Conservation (phyloP, 2,888 invertebrate species). For the Erebia epiphron region DNA sequence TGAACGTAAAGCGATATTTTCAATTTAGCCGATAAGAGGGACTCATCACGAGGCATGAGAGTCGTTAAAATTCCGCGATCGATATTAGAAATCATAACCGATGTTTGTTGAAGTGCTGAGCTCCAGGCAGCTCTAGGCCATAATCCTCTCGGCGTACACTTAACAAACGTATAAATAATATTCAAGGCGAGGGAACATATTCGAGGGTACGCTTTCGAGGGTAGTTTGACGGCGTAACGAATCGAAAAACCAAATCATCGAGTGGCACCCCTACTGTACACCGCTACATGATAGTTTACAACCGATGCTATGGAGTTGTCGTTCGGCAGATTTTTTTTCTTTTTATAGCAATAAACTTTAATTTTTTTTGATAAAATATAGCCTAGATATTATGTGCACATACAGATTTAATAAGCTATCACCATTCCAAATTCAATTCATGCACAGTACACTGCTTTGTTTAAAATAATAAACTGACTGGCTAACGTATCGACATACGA, state of each 20-base stretch:
- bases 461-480: too few species aligned
- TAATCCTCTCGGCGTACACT: slow-evolving; percentile 78
- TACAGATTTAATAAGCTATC: too few species aligned
- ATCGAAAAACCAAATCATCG: slow-evolving; percentile 84
- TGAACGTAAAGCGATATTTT: slow-evolving; percentile 39
- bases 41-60: slow-evolving; percentile 41
- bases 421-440: too few species aligned
- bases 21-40: slow-evolving; percentile 39
- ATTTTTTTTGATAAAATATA: too few species aligned
- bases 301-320: slow-evolving; percentile 55
- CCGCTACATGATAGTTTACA: slow-evolving; percentile 80
- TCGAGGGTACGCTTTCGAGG: slow-evolving; percentile 77
- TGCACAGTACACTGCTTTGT: too few species aligned
- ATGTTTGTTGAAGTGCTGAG: slow-evolving; percentile 81
- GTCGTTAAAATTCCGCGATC: slow-evolving; percentile 57
- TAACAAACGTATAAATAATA: slow-evolving; percentile 84
- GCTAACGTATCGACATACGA: too few species aligned
- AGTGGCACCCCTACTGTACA: slow-evolving; percentile 80
- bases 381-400: too few species aligned
- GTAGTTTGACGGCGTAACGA: slow-evolving; percentile 84
- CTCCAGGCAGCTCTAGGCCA: slow-evolving; percentile 74
- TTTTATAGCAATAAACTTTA: not conserved
- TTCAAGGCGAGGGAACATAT: slow-evolving; percentile 81
- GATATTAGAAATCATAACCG: slow-evolving; percentile 74
- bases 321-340: slow-evolving; percentile 23